Conservation (phyloP, 2,797 vertebrate species). For the Acipenser transmontanus region DNA sequence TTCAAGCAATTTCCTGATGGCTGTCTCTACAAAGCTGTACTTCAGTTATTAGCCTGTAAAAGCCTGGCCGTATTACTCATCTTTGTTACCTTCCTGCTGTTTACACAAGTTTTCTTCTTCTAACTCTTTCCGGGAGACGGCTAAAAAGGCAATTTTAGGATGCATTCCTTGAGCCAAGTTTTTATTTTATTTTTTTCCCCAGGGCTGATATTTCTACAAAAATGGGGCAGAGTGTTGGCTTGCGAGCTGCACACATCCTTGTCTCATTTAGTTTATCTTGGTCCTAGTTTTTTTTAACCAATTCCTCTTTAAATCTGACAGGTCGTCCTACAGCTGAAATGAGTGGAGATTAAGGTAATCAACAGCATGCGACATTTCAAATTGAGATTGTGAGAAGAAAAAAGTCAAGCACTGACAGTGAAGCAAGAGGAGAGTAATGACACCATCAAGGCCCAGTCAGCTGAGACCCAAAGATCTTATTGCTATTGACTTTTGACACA, state of each 20-base stretch:
- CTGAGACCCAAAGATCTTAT: not conserved
- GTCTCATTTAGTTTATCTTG: not conserved
- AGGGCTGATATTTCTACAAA: not conserved
- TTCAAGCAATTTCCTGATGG: no score
- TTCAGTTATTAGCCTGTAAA: no score
- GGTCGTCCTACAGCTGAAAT: slow-evolving; percentile 82
- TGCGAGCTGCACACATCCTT: not conserved
- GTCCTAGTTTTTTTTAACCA: not conserved
- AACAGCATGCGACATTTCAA: not conserved
- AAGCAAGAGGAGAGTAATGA: slow-evolving; percentile 3
- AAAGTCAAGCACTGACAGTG: not conserved
- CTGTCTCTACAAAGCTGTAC: no score
- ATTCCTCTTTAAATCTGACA: slow-evolving; percentile 34
- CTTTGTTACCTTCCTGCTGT: no score
- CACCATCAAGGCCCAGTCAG: slow-evolving; percentile 2
- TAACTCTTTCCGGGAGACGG: no score
- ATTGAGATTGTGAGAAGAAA: not conserved
- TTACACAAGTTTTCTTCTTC: no score
- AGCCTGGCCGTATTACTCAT: no score
- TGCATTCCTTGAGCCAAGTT: no score
- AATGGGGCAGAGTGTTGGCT: not conserved
- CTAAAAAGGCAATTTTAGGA: no score
- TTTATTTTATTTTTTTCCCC: no score
- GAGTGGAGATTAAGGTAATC: slow-evolving; percentile 28
- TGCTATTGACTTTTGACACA: no score